Conservation (phyloP, 2,888 invertebrate genomes). For the Bugulina stolonifera region DNA sequence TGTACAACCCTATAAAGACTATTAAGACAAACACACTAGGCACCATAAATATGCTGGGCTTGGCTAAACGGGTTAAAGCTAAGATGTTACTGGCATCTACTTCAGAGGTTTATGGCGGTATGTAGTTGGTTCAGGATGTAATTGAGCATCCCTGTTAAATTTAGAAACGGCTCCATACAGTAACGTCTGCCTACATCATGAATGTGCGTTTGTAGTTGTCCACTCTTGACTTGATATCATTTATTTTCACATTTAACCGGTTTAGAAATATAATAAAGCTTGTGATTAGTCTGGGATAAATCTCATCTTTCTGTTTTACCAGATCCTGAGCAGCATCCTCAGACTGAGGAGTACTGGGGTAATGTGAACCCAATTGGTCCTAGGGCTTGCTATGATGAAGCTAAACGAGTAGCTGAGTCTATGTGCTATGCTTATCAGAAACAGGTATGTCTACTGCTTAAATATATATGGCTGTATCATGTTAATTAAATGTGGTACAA, state of each 20-base stretch:
- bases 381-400: constrained; percentile 96
- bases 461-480: no score
- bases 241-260: no score
- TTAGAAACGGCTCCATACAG: no score
- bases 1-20: constrained; percentile 99
- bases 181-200: no score
- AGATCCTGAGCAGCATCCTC: constrained; percentile 96
- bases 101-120: constrained; percentile 88
- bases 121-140: no score
- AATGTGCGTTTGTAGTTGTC: no score
- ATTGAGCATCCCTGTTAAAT: no score
- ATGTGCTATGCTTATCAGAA: constrained; percentile 92
- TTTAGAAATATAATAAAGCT: no score
- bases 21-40: constrained; percentile 96
- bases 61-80: constrained; percentile 87
- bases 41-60: constrained; percentile 60
- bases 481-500: no score
- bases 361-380: constrained; percentile 90
- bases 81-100: constrained; percentile 92
- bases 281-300: no score
- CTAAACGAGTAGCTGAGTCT: constrained; percentile 96
- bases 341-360: constrained; percentile 96
- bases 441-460: constrained; percentile 60
- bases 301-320: no score
- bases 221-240: no score